Base-by-base conservation (phyloP, 2,797 vertebrate species). In the Harpagifer antarcticus region DNA sequence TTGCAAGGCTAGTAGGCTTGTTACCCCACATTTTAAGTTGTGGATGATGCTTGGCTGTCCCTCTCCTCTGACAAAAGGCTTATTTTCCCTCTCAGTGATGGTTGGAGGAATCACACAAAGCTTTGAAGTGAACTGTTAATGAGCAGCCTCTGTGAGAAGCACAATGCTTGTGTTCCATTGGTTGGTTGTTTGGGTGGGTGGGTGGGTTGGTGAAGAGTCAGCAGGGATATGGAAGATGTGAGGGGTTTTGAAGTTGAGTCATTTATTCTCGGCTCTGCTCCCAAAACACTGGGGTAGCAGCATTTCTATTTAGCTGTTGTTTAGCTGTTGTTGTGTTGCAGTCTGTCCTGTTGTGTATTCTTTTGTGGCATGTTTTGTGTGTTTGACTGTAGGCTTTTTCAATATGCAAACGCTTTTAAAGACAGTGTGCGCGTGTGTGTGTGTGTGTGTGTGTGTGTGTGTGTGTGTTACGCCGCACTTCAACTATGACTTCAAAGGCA, bases 211-310 rank as follows among this genome's bases (percentile, higher is more conserved):
- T 78, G 74, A 77, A 71, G 76, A 74, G 84, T 90, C 89, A 86
- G 77, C 68, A 53, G 91, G 88, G 89, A 91, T 69, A 44, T 44
- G 59, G 72, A 64, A 87, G 89, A 91, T 90, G 88, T 90, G 76
- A 91, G 79, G 48, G 78, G 80, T 91, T 93, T 93, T 94, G 87
- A 94, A 90, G 92, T 92, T 3, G 16, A 90, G 80, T 92, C 87
- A 89, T 94, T 93, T 93, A 90, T 94, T 92, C 83, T 76, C 4
- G 67, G 77, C 89, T 89, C 20, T 50, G 78, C 76, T 90, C 89
- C 83, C 87, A 75, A 84, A 86, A 85, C 67, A 20, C 74, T 54
- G 1, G 27, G 81, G 76, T 77, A 76, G 74, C 66, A 63, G 76
- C 77, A 75, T 5, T 90, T 27, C 86, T 78, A 83, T 85, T 89